Evolutionary conservation across 2,797 vertebrate species (phyloP).

Genomic region (Danio choprae): DNA sequence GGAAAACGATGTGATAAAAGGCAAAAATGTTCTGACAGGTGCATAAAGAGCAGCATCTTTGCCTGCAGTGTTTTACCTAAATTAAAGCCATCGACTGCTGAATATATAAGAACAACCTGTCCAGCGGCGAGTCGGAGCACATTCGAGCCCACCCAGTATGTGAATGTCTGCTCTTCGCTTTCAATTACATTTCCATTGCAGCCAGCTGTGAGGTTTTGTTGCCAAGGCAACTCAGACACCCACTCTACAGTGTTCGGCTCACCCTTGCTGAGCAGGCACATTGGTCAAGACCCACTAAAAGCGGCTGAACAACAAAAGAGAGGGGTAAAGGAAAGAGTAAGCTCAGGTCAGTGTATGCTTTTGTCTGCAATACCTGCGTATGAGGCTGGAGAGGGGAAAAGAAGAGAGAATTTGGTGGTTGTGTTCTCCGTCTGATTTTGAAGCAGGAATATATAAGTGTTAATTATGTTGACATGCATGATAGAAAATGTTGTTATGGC

Average conservation of each 20-base stretch:
- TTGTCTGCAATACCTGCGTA: constrained; percentile 18
- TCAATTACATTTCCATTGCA: constrained; percentile 58
- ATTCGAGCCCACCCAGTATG: constrained; percentile 34
- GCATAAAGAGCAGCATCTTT: no score
- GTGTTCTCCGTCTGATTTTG: not conserved
- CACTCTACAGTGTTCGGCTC: constrained; percentile 48
- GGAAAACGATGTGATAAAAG: no score
- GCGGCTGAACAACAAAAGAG: constrained; percentile 25
- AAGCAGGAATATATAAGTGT: not conserved
- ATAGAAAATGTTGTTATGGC: no score
- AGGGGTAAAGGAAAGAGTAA: constrained; percentile 22
- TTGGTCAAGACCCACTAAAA: constrained; percentile 48
- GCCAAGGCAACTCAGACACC: constrained; percentile 61
- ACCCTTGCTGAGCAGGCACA: constrained; percentile 52
- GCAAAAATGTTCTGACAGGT: no score
- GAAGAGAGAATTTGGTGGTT: not conserved
- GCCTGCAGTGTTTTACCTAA: not conserved
- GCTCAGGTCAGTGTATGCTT: constrained; percentile 29
- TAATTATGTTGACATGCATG: not conserved
- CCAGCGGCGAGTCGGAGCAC: constrained; percentile 22
- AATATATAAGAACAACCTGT: constrained; percentile 22
- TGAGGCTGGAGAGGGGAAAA: constrained; percentile 28
- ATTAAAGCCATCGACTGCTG: not conserved
- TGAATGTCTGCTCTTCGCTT: constrained; percentile 52
- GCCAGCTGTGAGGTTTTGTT: constrained; percentile 61